Evolutionary conservation across 2,797 vertebrate species (phyloP).

Genomic region (Podargus strigoides): DNA sequence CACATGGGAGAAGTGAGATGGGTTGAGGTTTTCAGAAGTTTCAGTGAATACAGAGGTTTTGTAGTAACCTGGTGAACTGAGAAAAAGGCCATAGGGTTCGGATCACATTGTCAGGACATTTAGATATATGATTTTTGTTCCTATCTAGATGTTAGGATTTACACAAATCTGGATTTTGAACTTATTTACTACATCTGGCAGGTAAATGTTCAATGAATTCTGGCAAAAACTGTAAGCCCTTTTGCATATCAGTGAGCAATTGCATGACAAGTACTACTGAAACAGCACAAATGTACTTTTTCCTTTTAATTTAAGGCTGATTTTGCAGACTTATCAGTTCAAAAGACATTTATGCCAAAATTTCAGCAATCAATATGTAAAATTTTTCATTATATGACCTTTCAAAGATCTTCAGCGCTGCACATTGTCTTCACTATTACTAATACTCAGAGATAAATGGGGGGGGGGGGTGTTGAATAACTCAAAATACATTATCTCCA

Average conservation of each 20-base stretch:
- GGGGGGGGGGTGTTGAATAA: fast-evolving
- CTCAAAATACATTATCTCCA: neutral
- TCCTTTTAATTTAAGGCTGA: neutral
- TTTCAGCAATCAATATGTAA: neutral
- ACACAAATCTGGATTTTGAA: neutral
- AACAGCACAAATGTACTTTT: neutral
- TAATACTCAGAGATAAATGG: neutral
- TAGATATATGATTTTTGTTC: neutral
- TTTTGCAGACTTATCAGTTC: neutral
- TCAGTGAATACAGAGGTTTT: neutral
- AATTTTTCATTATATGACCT: neutral
- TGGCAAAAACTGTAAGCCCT: neutral
- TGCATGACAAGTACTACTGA: neutral
- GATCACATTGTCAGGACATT: neutral
- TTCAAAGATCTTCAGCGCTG: neutral
- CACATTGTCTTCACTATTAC: neutral
- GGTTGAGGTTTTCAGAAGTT: neutral
- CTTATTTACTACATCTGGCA: neutral
- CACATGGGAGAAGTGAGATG: neutral
- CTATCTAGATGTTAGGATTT: neutral
- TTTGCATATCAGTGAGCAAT: neutral
- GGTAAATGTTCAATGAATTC: neutral
- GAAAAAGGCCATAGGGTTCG: fast-evolving
- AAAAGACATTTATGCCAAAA: neutral
- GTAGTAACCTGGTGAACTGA: neutral